Conservation (phyloP, 2,888 invertebrate genomes). For the Calameuta idolon region DNA sequence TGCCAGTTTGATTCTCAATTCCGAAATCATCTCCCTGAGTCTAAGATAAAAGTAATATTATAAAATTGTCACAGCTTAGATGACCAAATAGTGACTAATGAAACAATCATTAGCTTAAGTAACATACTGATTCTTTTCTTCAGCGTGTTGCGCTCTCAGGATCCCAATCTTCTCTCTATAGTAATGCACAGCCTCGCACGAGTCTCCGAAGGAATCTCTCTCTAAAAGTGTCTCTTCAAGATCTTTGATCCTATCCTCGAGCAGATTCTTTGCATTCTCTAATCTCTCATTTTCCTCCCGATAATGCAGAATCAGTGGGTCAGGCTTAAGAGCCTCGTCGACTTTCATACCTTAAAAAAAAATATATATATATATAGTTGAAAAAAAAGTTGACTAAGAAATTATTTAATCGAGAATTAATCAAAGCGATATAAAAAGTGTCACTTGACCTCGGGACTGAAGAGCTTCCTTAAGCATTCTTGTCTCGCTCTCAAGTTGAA, state of each 20-base stretch:
- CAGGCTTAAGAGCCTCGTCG: constrained; percentile 47
- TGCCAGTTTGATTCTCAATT: constrained; percentile 45
- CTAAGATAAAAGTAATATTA: constrained; percentile 33
- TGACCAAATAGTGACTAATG: background rate
- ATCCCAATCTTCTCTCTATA: constrained; percentile 46
- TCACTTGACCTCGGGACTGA: constrained; percentile 45
- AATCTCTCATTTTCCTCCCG: constrained; percentile 53
- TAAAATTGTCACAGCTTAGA: background rate
- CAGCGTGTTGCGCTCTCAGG: constrained; percentile 41
- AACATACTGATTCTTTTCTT: constrained; percentile 53
- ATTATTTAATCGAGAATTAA: background rate
- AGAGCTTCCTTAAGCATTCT: constrained; percentile 53
- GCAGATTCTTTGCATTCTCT: constrained; percentile 45
- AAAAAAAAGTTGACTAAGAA: background rate
- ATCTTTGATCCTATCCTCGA: constrained; percentile 52
- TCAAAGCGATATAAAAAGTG: background rate
- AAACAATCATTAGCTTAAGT: background rate
- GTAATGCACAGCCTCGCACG: constrained; percentile 44
- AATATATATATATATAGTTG: background rate
- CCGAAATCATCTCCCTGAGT: constrained; percentile 45
- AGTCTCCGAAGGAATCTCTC: constrained; percentile 45
- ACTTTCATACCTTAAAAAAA: constrained; percentile 3
- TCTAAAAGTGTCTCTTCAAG: constrained; percentile 52
- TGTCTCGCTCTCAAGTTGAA: constrained; percentile 57
- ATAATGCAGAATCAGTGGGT: constrained; percentile 54